phyloP scores from a whole-genome alignment of 2,797 vertebrate genomes.

The Lerista edwardsae region DNA sequence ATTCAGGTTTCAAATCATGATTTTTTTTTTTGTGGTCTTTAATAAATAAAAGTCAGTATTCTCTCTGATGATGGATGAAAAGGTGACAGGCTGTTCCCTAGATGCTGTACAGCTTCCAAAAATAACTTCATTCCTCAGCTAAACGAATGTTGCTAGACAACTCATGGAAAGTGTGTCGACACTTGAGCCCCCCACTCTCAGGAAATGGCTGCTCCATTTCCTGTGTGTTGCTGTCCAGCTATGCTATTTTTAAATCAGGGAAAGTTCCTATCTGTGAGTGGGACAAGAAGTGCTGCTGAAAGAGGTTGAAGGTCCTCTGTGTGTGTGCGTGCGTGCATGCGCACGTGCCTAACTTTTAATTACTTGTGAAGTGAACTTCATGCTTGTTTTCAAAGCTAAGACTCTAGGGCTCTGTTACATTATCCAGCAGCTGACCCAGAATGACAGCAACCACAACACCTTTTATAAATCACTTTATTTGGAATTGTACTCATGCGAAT shows the following conservation, averaged over 20 bases:
- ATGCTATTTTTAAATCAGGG: neutral
- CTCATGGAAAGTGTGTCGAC: slow-evolving; percentile 10
- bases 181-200: neutral
- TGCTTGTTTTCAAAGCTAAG: neutral
- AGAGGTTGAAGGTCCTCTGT: neutral
- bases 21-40: neutral
- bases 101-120: slow-evolving; percentile 25
- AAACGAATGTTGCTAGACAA: slow-evolving; percentile 18
- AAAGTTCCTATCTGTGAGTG: neutral
- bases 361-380: neutral
- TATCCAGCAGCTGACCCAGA: neutral
- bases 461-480: neutral
- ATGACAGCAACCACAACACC: neutral
- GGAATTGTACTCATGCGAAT: neutral
- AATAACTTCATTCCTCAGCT: slow-evolving; percentile 12
- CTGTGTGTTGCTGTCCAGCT: neutral
- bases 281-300: neutral
- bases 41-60: slow-evolving; percentile 20
- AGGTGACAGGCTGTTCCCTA: slow-evolving; percentile 16
- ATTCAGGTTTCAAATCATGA: neutral
- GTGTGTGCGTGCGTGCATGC: neutral
- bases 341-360: neutral
- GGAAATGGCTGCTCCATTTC: neutral
- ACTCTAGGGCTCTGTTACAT: neutral
- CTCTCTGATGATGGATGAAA: slow-evolving; percentile 7